Evolutionary conservation across 2,797 vertebrate genomes (phyloP).

Genomic region (Anguilla megastoma): DNA sequence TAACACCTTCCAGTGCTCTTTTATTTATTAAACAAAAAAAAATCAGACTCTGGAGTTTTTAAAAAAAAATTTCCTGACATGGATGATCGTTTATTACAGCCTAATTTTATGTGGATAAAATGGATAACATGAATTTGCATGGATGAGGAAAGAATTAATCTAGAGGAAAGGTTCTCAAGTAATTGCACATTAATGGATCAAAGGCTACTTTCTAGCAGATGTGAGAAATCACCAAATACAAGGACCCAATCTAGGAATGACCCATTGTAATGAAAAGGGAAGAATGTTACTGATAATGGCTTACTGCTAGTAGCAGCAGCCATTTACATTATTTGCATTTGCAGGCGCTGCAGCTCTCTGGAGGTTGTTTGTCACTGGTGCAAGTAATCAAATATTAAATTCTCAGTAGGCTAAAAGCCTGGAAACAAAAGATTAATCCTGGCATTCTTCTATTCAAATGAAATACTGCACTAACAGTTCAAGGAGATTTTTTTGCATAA

Average conservation of each 20-base stretch:
- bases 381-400: conserved; percentile 21
- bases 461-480: conserved; percentile 22
- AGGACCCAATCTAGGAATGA: not conserved
- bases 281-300: not conserved
- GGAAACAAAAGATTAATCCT: conserved; percentile 19
- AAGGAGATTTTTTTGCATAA: not conserved
- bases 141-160: not conserved
- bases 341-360: not conserved
- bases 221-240: not conserved
- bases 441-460: conserved; percentile 9
- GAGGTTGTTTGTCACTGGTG: not conserved
- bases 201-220: not conserved
- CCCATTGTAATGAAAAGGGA: not conserved
- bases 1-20: not conserved
- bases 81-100: not conserved
- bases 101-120: not conserved
- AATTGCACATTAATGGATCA: conserved; percentile 10
- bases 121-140: not conserved
- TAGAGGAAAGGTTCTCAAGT: not conserved
- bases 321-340: not conserved
- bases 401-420: not conserved
- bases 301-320: not conserved
- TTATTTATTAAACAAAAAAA: not conserved
- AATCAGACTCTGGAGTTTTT: not conserved
- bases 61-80: not conserved